phyloP scores from a whole-genome alignment of 2,113 vertebrate genomes.

The Nycticryphes semicollaris region DNA sequence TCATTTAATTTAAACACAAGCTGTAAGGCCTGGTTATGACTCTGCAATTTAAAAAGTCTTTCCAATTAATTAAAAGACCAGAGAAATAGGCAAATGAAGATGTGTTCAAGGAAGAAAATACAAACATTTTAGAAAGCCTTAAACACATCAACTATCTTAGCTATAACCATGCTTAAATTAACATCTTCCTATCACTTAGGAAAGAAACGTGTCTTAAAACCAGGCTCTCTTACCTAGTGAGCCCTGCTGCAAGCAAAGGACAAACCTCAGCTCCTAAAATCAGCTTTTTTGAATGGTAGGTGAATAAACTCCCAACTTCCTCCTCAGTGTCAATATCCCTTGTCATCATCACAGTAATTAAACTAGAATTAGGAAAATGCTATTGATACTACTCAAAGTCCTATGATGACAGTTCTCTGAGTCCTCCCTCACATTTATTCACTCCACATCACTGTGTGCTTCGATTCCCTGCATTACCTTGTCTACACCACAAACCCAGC shows the following conservation, averaged over 20 bases:
- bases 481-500: not conserved
- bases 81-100: not conserved
- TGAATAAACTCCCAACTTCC: not conserved
- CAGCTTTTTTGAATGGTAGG: not conserved
- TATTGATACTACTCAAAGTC: not conserved
- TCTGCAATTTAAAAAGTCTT: not conserved
- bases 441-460: fast-evolving
- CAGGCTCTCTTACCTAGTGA: not conserved
- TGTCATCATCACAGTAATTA: not conserved
- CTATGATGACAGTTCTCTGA: not conserved
- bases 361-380: not conserved
- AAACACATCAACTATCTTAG: not conserved
- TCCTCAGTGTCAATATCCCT: not conserved
- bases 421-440: not conserved
- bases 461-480: not conserved
- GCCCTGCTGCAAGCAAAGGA: not conserved
- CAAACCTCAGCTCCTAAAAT: not conserved
- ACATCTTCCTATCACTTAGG: not conserved
- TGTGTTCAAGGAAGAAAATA: not conserved
- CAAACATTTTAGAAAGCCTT: not conserved
- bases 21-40: not conserved
- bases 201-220: not conserved
- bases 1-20: not conserved
- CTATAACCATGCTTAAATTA: not conserved
- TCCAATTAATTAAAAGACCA: not conserved